Base-by-base conservation (phyloP, 2,797 vertebrate species). In the Echeneis naucrates region DNA sequence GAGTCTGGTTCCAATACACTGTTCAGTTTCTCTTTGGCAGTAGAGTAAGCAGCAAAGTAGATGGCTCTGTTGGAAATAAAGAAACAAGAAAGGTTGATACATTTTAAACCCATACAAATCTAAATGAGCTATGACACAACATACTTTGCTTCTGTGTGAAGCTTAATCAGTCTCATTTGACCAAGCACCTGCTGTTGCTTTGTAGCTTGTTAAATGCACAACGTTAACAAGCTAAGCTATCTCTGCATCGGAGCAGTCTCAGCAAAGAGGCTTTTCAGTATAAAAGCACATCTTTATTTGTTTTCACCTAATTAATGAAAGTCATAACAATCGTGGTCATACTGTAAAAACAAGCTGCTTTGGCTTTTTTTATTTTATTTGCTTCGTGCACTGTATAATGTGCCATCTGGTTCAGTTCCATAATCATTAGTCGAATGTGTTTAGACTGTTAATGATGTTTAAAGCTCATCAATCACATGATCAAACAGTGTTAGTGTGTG, bases 1-100 rank as follows among this genome's bases (percentile, higher is more conserved):
- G 98, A 98, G 92, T 99, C 98, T 3, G 97, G 95, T 86, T 95
- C 95, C 82, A 98, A 92, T 78, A 99, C 83, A 71, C 57, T 92
- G 80, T 97, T 99, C 89, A 99, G 83, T 79, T 93, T 96, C 92
- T 99, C 98, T 93, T 99, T 99, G 90, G 96, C 95, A 78, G 95
- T 96, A 71, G 98, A 99, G 88, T 99, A 99, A 82, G 98, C 97
- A 91, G 96, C 98, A 93, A 99, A 99, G 89, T 99, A 99, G 92
- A 99, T 98, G 0, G 98, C 98, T 94, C 98, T 99, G 93, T 88
- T 90, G 89, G 51, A 72, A 80, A 82, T 56, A 23, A 78, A 85
- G n/a, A 60, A 65, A 30, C 17, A n/a, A 66, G 65, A 84, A 56
- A 72, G n/a, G 17, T 67, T 23, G 62, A 32, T 1, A 2, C 5